phyloP scores from a whole-genome alignment of 2,113 vertebrate genomes.

The Aplodontia rufa region DNA sequence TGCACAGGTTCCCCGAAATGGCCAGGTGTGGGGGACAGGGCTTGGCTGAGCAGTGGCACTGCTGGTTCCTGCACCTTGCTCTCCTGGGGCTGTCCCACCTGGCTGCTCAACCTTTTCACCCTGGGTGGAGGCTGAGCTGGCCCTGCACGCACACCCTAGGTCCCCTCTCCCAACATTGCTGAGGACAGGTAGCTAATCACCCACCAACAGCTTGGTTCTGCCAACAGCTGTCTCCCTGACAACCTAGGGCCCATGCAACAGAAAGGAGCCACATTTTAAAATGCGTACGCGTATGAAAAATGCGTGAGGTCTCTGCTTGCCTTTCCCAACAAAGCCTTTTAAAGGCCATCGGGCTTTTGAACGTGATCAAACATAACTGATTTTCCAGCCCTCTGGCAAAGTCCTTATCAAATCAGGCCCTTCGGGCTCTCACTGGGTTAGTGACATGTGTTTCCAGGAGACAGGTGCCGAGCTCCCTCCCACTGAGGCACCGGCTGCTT shows the following conservation, averaged over 20 bases:
- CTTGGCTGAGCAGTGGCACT: background rate
- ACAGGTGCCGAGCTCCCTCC: background rate
- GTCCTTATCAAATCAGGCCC: background rate
- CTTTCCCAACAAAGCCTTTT: slow-evolving; percentile 13
- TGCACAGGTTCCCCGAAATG: background rate
- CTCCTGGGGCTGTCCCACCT: background rate
- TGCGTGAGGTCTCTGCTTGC: background rate
- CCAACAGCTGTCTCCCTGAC: slow-evolving; percentile 66
- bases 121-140: background rate
- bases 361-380: background rate
- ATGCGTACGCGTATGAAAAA: background rate
- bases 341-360: background rate
- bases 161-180: background rate
- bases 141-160: background rate
- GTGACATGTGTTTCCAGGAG: slow-evolving; percentile 25
- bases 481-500: background rate
- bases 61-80: background rate
- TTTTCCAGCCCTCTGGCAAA: background rate
- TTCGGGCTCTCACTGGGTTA: accelerated
- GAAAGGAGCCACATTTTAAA: background rate
- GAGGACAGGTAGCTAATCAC: slow-evolving; percentile 61
- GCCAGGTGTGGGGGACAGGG: accelerated
- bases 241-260: slow-evolving; percentile 48
- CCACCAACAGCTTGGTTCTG: slow-evolving; percentile 59
- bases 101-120: background rate